Conservation (phyloP, 2,113 vertebrate species). For the Lynx canadensis region DNA sequence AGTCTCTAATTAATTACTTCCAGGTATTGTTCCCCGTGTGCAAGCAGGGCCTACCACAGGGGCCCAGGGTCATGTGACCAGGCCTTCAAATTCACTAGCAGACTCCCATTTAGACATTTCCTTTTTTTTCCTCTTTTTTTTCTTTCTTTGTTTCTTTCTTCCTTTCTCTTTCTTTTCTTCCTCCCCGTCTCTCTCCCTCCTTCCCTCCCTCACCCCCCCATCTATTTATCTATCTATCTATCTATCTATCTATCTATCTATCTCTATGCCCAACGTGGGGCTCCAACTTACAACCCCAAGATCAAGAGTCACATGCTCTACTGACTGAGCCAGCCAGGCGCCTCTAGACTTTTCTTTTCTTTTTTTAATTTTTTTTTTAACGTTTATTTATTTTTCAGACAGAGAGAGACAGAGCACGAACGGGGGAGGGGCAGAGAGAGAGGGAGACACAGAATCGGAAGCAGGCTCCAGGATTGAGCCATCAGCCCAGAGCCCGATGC, state of each 20-base stretch:
- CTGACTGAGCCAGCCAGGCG: not conserved
- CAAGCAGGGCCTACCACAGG: not conserved
- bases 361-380: too few species aligned
- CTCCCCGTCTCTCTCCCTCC: not conserved
- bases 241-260: not conserved
- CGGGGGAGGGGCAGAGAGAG: too few species aligned
- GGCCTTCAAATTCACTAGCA: not conserved
- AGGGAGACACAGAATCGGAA: too few species aligned
- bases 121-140: too few species aligned
- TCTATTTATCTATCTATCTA: too few species aligned
- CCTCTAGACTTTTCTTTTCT: not conserved
- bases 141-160: too few species aligned
- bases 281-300: not conserved
- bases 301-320: not conserved
- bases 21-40: not conserved
- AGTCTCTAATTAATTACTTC: not conserved
- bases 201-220: too few species aligned
- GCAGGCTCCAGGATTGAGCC: too few species aligned
- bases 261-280: not conserved
- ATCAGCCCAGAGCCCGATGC: too few species aligned
- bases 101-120: not conserved
- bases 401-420: too few species aligned
- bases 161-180: not conserved
- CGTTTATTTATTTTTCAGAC: too few species aligned
- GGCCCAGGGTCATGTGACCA: too few species aligned